Evolutionary conservation across 1,140 invertebrate genomes (phyloP).

Genomic region (Pseudomyrmex concolor): DNA sequence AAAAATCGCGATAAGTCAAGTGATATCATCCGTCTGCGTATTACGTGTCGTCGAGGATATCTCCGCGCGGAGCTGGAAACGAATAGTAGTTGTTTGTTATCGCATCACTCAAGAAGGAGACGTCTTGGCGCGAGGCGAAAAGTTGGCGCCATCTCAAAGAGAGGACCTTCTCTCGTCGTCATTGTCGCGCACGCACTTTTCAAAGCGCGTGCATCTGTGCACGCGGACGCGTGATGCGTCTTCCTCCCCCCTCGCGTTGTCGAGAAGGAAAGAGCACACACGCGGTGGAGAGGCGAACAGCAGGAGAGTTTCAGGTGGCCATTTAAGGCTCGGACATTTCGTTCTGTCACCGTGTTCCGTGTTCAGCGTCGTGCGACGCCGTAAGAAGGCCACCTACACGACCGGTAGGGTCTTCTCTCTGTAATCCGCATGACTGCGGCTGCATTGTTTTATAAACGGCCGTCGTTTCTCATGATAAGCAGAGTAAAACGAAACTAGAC

Average conservation of each 20-base stretch:
- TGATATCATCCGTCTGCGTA: not conserved
- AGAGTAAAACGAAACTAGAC: constrained; percentile 80
- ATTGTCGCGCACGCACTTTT: constrained; percentile 46
- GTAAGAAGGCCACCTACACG: constrained; percentile 82
- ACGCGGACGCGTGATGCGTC: constrained; percentile 26
- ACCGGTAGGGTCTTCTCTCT: constrained; percentile 63
- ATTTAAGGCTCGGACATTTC: constrained; percentile 84
- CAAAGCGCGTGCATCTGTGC: constrained; percentile 13
- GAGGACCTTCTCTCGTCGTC: constrained; percentile 15
- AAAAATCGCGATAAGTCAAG: not conserved
- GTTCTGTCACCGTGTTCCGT: constrained; percentile 83
- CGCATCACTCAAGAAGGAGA: constrained; percentile 37
- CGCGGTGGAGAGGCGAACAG: constrained; percentile 39
- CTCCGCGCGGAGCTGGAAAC: not conserved
- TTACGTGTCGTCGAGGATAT: not conserved
- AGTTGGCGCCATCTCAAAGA: constrained; percentile 33
- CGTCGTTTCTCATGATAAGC: constrained; percentile 81
- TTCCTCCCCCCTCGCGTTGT: not conserved
- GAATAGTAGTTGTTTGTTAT: constrained; percentile 21
- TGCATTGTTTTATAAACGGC: constrained; percentile 81
- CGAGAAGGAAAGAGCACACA: constrained; percentile 9
- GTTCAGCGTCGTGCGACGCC: constrained; percentile 74
- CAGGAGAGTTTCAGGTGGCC: constrained; percentile 76
- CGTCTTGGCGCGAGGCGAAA: constrained; percentile 42
- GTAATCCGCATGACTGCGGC: constrained; percentile 65